Conservation (phyloP, 92 coral and sea anemone genomes). For the Umimayanthus chanpuru region DNA sequence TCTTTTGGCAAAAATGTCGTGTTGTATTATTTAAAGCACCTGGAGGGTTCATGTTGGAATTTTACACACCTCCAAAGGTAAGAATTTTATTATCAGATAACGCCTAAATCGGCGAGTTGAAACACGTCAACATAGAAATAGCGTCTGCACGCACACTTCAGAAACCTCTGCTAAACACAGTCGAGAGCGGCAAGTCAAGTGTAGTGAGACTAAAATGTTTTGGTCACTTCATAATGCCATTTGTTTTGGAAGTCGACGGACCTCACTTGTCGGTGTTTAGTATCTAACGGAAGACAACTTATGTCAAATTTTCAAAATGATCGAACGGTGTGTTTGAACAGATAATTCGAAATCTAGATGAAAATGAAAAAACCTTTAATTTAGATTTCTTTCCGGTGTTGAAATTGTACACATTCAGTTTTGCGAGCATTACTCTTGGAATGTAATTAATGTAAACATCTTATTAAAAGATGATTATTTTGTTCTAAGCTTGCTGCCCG, state of each 20-base stretch:
- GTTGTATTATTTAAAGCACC: conserved; percentile 94
- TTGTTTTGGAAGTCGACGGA: background rate
- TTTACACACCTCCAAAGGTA: conserved; percentile 99
- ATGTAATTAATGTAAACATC: background rate
- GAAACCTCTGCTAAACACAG: background rate
- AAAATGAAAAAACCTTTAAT: background rate
- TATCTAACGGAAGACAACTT: background rate
- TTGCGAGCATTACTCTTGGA: background rate
- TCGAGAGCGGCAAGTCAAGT: background rate
- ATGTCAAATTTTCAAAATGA: background rate
- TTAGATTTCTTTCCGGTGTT: background rate
- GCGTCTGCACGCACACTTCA: background rate
- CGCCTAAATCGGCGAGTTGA: background rate
- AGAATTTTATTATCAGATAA: background rate
- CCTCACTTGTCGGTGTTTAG: background rate
- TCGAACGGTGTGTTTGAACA: background rate
- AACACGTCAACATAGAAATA: background rate
- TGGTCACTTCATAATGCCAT: background rate
- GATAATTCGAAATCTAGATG: background rate
- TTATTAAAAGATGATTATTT: background rate
- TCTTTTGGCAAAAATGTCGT: conserved; percentile 99
- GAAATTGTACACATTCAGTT: background rate
- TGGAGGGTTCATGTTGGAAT: conserved; percentile 97
- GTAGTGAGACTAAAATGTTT: background rate
- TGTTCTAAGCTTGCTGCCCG: background rate